Base-by-base conservation (phyloP, 2,888 invertebrate genomes). In the Gisinianus flammeolus region DNA sequence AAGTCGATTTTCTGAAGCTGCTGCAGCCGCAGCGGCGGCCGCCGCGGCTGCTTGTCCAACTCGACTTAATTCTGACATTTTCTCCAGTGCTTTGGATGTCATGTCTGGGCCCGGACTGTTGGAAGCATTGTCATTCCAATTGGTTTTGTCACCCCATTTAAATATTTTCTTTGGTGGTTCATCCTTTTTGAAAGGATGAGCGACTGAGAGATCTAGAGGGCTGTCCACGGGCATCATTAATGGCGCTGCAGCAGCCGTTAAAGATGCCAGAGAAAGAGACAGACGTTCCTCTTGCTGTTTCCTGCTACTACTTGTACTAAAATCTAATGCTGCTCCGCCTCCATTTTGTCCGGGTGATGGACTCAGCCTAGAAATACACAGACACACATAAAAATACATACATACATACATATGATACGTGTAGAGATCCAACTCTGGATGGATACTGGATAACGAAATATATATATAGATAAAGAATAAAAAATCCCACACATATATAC, bases 51-150 rank as follows among this genome's bases (percentile, higher is more conserved):
- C 52, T 81, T 93, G 93, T 3, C 94, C 94, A 35, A 94, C 88
- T 85, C 95, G 92, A 85, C 94, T 95, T 85, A 95, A 89, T 86
- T 95, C 95, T 85, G 93, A 94, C 95, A 95, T 94, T 87, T 95
- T 95, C 86, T 95, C 95, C 76, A 95, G 87, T 8, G 95, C 95
- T 87, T 95, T 95, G 19, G 93, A 82, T 67, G 85, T 83, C 80
- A 85, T 81, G 77, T 83, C 83, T 24, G 79, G 81, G 3, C 80
- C 79, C 16, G 82, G 81, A 71, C 79, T 79, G 4, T 82, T 80
- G 19, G 83, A 79, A 44, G 2, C 19, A 16, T 62, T 1, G 33
- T 79, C 81, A 77, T 83, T 83, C 81, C 83, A 81, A 52, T 66
- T 79, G 31, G 62, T 64, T 30, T 77, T 77, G 72, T 72, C 72